These are phyloP conservation scores for Anoplophora glabripennis DNA, from an alignment of 1,140 invertebrate species.

Conservation along the genomic window DNA sequence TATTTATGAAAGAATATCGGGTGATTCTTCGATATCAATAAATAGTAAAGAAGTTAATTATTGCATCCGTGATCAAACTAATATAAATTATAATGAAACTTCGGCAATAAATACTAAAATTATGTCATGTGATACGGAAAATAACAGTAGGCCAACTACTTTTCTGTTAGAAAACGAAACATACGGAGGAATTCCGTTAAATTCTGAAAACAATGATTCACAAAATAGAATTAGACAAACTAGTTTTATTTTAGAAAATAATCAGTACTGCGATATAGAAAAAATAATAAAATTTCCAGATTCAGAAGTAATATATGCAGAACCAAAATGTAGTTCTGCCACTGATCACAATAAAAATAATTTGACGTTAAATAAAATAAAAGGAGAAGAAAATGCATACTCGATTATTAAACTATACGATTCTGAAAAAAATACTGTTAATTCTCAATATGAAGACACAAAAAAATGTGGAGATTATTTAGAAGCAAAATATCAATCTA, in stretches of 20 bases:
- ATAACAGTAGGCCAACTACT: background rate
- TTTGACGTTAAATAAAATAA: background rate
- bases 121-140: background rate
- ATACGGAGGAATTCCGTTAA: background rate
- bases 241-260: constrained; percentile 1
- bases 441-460: background rate
- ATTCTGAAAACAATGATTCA: background rate
- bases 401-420: background rate
- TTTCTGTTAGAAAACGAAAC: constrained; percentile 1
- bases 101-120: background rate
- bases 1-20: constrained; percentile 20
- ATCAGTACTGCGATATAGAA: constrained; percentile 1
- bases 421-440: background rate
- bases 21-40: background rate
- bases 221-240: background rate
- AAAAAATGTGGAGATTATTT: background rate
- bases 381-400: constrained; percentile 9
- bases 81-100: background rate
- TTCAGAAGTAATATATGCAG: background rate
- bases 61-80: background rate
- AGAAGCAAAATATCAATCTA: background rate
- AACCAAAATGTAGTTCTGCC: background rate
- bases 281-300: background rate
- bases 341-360: constrained; percentile 12
- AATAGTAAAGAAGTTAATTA: background rate